Conservation (phyloP, 2,113 vertebrate species). For the Sitta europaea region DNA sequence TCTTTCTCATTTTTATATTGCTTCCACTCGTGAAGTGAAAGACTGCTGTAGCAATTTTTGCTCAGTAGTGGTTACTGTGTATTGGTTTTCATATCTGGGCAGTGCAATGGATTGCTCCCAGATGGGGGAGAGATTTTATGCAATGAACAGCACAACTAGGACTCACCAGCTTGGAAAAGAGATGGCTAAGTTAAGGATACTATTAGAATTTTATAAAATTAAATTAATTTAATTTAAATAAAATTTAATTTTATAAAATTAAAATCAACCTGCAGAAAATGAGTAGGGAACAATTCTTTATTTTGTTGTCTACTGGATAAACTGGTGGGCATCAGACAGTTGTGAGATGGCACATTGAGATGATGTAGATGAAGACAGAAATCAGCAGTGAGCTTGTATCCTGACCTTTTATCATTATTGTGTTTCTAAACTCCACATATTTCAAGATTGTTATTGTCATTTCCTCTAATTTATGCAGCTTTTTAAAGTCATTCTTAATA, state of each 20-base stretch:
- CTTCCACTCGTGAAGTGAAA: neutral
- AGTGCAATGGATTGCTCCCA: neutral
- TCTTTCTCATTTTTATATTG: neutral
- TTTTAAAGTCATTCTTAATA: neutral
- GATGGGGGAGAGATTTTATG: neutral
- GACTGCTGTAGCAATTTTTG: neutral
- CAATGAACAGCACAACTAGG: neutral
- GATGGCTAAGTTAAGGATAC: neutral
- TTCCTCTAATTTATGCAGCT: neutral
- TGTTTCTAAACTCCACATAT: neutral
- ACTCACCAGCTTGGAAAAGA: neutral
- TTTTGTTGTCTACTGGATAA: neutral
- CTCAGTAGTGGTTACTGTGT: neutral
- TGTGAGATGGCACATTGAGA: neutral
- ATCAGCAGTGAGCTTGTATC: neutral
- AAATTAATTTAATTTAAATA: too few relatives aligned
- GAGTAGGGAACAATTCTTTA: neutral
- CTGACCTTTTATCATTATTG: neutral
- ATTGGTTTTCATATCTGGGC: neutral
- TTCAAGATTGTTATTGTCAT: neutral
- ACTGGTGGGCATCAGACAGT: neutral
- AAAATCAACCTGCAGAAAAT: neutral
- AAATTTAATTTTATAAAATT: neutral
- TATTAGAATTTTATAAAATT: neutral
- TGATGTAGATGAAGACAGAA: neutral